Evolutionary conservation across 2,888 invertebrate species (phyloP).

Genomic region (Panorpa germanica): DNA sequence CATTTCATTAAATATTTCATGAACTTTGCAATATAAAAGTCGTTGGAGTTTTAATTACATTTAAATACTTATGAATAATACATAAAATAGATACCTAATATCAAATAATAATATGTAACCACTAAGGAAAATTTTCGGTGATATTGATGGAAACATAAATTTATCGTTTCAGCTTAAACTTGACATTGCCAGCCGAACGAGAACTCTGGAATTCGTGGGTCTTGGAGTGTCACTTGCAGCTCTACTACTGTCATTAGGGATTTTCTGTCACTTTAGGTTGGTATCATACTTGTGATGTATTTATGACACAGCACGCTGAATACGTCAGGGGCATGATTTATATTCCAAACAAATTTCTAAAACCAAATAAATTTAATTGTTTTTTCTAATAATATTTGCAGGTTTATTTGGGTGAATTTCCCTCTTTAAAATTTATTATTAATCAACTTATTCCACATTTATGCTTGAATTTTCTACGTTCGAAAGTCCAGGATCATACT

Average conservation of each 20-base stretch:
- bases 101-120: too few relatives aligned
- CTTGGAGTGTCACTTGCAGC: constrained; percentile 56
- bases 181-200: constrained; percentile 46
- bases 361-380: constrained; percentile 2
- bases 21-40: too few relatives aligned
- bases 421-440: not conserved
- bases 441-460: not conserved
- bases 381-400: not conserved
- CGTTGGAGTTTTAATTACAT: too few relatives aligned
- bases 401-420: not conserved
- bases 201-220: constrained; percentile 63
- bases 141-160: too few relatives aligned
- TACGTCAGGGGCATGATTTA: not conserved
- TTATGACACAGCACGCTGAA: too few relatives aligned
- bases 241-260: constrained; percentile 52
- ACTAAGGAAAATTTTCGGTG: too few relatives aligned
- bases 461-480: too few relatives aligned
- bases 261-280: constrained; percentile 71
- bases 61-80: too few relatives aligned
- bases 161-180: constrained; percentile 34
- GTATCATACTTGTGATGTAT: too few relatives aligned
- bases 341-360: not conserved
- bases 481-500: too few relatives aligned
- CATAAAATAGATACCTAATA: too few relatives aligned
- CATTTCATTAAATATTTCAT: too few relatives aligned